A percentile compares a stretch with the other conserved stretches of the same genome.
Evolutionary conservation across 2,113 vertebrate species (phyloP).

Genomic region (Carettochelys insculpta): DNA sequence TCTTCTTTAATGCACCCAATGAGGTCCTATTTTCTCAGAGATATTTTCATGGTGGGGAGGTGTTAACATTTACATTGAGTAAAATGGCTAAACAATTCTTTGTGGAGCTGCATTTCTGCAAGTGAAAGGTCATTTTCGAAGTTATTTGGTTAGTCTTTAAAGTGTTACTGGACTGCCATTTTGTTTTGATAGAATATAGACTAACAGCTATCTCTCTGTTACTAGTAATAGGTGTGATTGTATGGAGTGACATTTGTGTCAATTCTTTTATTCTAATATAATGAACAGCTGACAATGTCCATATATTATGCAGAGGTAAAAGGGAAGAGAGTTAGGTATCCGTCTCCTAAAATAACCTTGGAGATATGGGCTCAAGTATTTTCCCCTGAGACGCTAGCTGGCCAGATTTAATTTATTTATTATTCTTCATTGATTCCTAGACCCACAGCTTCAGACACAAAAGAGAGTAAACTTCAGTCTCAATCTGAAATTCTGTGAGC

Average conservation of each 20-base stretch:
- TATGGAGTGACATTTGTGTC: neutral
- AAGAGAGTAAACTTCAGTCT: fast-evolving
- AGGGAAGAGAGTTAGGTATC: neutral
- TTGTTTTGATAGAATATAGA: too few species aligned
- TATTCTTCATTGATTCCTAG: neutral
- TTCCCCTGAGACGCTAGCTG: neutral
- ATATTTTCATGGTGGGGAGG: neutral
- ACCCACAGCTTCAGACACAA: fast-evolving
- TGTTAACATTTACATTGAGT: fast-evolving
- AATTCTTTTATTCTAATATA: neutral
- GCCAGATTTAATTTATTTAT: neutral
- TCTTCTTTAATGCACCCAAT: neutral
- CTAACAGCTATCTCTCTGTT: too few species aligned
- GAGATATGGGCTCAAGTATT: neutral
- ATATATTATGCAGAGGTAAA: neutral
- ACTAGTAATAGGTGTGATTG: neutral
- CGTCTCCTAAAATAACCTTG: neutral
- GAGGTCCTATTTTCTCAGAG: neutral
- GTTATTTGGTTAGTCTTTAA: too few species aligned
- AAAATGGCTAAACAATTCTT: neutral
- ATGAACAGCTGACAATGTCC: neutral
- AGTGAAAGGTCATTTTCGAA: neutral
- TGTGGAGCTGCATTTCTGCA: neutral
- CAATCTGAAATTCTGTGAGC: neutral
- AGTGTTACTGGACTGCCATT: too few species aligned